phyloP scores from a whole-genome alignment of 30 jellyfish, hydroid and myxozoan species.

The Calvadosia cruxmelitensis region DNA sequence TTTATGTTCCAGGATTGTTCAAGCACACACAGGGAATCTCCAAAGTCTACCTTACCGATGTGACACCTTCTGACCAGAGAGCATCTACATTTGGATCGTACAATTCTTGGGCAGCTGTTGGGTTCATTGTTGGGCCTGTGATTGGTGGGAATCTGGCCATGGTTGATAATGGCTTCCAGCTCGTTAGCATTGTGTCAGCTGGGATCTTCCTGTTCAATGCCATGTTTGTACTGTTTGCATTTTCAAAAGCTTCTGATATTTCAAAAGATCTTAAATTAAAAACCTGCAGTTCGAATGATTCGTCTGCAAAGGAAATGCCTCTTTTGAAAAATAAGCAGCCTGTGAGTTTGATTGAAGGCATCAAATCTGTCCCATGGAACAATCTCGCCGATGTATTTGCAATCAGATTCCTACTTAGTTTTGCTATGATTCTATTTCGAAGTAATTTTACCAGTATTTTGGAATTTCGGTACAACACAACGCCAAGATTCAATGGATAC shows the following conservation, averaged over 20 bases:
- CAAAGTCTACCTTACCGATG: constrained; percentile 74
- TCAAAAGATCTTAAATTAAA: neutral
- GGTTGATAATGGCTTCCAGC: constrained; percentile 56
- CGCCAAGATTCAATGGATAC: constrained; percentile 70
- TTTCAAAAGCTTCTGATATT: constrained; percentile 3
- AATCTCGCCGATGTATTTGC: constrained; percentile 53
- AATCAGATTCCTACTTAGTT: constrained; percentile 60
- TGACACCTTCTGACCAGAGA: constrained; percentile 43
- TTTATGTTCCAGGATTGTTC: constrained; percentile 47
- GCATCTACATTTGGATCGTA: constrained; percentile 70
- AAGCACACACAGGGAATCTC: constrained; percentile 74
- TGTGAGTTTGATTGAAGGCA: neutral
- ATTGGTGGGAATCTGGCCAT: constrained; percentile 71
- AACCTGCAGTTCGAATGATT: neutral
- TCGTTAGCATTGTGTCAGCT: constrained; percentile 58
- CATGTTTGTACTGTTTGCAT: constrained; percentile 14
- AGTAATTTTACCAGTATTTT: constrained; percentile 59
- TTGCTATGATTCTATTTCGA: constrained; percentile 64
- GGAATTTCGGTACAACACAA: constrained; percentile 53
- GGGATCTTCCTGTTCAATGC: constrained; percentile 47
- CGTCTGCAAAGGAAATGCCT: neutral
- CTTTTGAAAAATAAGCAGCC: neutral
- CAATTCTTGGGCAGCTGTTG: constrained; percentile 68
- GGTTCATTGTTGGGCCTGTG: constrained; percentile 86
- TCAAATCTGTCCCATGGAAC: constrained; percentile 53